Evolutionary conservation across 2,888 invertebrate species (phyloP).

Genomic region (Carabus problematicus): DNA sequence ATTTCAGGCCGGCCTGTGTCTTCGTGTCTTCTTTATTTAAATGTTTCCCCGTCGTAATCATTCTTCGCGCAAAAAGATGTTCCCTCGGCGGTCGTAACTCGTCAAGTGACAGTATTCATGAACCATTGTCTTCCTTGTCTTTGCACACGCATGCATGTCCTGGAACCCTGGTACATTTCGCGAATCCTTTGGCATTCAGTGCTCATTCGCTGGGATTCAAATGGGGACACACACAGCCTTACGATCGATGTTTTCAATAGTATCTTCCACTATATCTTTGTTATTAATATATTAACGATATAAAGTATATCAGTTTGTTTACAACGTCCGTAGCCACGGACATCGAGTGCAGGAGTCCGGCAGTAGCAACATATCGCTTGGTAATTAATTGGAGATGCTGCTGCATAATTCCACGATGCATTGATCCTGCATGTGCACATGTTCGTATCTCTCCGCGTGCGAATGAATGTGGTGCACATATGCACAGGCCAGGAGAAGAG

Average conservation of each 20-base stretch:
- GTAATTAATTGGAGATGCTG: no score
- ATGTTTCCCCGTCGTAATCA: conserved; percentile 26
- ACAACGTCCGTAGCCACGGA: no score
- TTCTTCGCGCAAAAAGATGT: conserved; percentile 20
- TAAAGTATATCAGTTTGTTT: no score
- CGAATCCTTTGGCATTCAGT: neutral
- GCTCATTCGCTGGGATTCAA: no score
- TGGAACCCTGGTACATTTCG: neutral
- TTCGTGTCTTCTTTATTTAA: conserved; percentile 39
- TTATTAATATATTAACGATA: no score
- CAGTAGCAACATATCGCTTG: no score
- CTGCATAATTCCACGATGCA: neutral
- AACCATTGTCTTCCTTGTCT: conserved; percentile 25
- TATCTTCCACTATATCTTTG: no score
- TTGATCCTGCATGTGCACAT: neutral
- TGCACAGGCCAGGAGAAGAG: neutral
- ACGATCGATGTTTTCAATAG: neutral
- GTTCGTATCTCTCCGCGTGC: neutral
- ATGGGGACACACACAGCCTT: neutral
- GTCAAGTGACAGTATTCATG: conserved; percentile 28
- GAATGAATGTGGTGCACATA: conserved; percentile 11
- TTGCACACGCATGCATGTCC: neutral
- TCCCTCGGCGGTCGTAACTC: conserved; percentile 26
- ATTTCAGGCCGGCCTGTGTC: conserved; percentile 22
- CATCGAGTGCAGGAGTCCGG: no score